Evolutionary conservation across 2,113 vertebrate genomes (phyloP).

Genomic region (Onychostruthus taczanowskii): DNA sequence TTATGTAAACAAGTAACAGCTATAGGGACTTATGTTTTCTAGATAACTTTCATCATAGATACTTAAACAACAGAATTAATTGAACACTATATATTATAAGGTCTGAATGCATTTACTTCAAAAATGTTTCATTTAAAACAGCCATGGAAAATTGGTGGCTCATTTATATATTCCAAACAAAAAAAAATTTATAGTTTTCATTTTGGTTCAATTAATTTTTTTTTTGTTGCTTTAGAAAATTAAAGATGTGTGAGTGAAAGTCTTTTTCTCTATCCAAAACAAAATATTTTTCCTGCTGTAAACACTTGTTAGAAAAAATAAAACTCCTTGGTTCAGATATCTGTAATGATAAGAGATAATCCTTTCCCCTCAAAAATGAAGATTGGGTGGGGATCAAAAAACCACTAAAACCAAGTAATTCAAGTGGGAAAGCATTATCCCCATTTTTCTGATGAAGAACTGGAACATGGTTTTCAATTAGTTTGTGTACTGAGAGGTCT

Average conservation of each 20-base stretch:
- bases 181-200: background rate
- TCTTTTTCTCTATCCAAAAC: background rate
- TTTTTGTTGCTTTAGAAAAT: background rate
- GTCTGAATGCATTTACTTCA: background rate
- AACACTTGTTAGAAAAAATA: background rate
- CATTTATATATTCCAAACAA: background rate
- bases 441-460: background rate
- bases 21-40: background rate
- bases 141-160: background rate
- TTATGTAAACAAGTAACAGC: background rate
- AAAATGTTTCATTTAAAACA: background rate
- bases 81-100: background rate
- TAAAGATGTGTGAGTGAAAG: background rate
- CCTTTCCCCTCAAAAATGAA: background rate
- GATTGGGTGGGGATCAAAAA: rapidly evolving
- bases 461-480: background rate
- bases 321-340: background rate
- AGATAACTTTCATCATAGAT: background rate
- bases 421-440: background rate
- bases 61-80: background rate
- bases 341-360: background rate
- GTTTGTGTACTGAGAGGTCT: background rate
- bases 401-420: background rate
- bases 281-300: background rate
- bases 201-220: background rate